These are phyloP conservation scores for Hyalella azteca DNA, from an alignment of 2,888 invertebrate species.

Conservation along the genomic window DNA sequence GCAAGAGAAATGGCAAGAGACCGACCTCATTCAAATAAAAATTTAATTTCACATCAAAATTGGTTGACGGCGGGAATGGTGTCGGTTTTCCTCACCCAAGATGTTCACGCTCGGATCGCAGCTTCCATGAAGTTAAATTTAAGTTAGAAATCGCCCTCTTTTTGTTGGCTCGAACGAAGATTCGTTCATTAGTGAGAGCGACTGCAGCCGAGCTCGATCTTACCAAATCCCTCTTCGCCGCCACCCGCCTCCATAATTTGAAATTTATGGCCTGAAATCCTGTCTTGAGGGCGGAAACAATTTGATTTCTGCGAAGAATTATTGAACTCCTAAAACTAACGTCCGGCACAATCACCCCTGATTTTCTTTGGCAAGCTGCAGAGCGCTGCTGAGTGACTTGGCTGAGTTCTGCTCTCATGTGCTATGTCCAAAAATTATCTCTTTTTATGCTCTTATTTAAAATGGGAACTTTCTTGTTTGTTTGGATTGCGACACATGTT, in stretches of 20 bases:
- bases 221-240: slow-evolving; percentile 17
- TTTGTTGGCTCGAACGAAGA: too few relatives aligned
- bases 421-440: too few relatives aligned
- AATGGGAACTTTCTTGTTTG: background rate
- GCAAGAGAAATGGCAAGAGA: too few relatives aligned
- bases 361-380: background rate
- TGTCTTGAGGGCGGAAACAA: slow-evolving; percentile 28
- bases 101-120: too few relatives aligned
- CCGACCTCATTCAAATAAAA: too few relatives aligned
- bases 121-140: too few relatives aligned
- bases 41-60: too few relatives aligned
- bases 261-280: slow-evolving; percentile 33
- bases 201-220: background rate
- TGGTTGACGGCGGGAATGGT: too few relatives aligned
- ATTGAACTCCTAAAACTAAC: slow-evolving; percentile 27
- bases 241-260: slow-evolving; percentile 18
- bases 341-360: slow-evolving; percentile 27
- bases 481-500: background rate
- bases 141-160: too few relatives aligned
- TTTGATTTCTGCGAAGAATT: slow-evolving; percentile 29
- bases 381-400: background rate
- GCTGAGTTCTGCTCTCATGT: background rate
- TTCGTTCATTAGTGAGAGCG: slow-evolving; percentile 24
- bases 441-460: too few relatives aligned
- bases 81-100: too few relatives aligned